phyloP scores from a whole-genome alignment of 2,113 vertebrate genomes.

The Misgurnus anguillicaudatus region DNA sequence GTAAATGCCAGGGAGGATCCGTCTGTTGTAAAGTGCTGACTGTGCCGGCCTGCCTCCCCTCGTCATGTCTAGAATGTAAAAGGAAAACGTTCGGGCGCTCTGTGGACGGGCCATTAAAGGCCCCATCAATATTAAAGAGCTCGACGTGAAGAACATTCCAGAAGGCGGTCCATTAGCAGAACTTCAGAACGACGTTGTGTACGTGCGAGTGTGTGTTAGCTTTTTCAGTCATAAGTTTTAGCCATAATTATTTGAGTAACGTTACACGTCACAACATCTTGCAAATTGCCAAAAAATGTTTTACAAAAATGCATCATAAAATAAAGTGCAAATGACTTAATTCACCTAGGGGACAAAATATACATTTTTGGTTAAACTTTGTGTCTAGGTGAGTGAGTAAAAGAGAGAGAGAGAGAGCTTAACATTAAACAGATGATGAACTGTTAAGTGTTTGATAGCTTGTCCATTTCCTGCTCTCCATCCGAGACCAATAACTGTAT shows the following conservation, averaged over 20 bases:
- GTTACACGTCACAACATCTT: too few species aligned
- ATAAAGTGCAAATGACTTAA: too few species aligned
- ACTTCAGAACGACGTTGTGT: conserved; percentile 55
- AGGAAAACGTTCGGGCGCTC: conserved; percentile 12
- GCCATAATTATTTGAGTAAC: too few species aligned
- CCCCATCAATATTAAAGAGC: conserved; percentile 94
- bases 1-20: conserved; percentile 9
- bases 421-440: conserved; percentile 74
- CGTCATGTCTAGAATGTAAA: conserved; percentile 29
- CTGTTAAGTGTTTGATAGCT: conserved; percentile 63
- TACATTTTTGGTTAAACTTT: not conserved
- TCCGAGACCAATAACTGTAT: not conserved
- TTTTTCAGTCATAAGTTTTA: too few species aligned
- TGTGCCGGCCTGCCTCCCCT: conserved; percentile 33
- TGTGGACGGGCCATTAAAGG: conserved; percentile 71
- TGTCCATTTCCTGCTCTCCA: conserved; percentile 4
- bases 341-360: too few species aligned
- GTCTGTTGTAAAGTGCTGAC: conserved; percentile 46
- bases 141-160: conserved; percentile 74
- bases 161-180: conserved; percentile 72
- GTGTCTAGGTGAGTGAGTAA: not conserved
- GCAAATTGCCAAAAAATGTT: too few species aligned
- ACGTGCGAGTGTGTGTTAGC: not conserved
- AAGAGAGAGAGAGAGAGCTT: conserved; percentile 43
- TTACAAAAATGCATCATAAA: too few species aligned